phyloP scores from a whole-genome alignment of 92 coral and sea anemone genomes.

The Ricordea florida region DNA sequence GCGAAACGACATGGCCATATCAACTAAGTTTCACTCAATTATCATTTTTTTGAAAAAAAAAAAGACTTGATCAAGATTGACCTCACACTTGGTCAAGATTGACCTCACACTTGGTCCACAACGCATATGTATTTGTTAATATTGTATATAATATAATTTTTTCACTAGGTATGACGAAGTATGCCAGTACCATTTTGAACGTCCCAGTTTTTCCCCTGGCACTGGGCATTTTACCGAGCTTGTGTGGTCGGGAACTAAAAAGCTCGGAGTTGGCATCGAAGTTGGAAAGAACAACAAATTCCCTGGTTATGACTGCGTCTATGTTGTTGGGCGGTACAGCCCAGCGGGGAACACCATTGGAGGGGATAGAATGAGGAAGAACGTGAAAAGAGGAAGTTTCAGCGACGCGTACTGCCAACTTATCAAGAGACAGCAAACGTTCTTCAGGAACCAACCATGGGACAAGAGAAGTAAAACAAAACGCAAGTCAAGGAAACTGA shows the following conservation, averaged over 20 bases:
- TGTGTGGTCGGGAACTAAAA: conserved; percentile 78
- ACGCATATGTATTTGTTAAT: no score
- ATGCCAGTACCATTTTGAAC: conserved; percentile 72
- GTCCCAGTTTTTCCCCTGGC: conserved; percentile 51
- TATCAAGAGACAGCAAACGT: neutral
- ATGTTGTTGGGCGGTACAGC: conserved; percentile 82
- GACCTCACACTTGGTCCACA: no score
- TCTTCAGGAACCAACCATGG: neutral
- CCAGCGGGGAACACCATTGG: conserved; percentile 74
- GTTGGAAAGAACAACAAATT: conserved; percentile 50
- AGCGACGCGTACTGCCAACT: conserved; percentile 73
- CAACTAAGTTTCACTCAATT: no score
- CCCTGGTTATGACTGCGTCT: conserved; percentile 76
- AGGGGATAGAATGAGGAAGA: conserved; percentile 52
- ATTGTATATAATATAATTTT: neutral
- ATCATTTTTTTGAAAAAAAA: no score
- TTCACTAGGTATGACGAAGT: conserved; percentile 85
- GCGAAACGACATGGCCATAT: no score
- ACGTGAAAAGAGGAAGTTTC: conserved; percentile 76
- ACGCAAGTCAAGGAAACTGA: neutral
- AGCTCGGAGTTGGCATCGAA: conserved; percentile 77
- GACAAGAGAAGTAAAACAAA: conserved; percentile 13
- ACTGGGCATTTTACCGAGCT: conserved; percentile 86
- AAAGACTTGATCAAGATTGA: no score
- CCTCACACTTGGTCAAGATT: no score